Conservation (phyloP, 2,113 vertebrate genomes). For the Sardina pilchardus region DNA sequence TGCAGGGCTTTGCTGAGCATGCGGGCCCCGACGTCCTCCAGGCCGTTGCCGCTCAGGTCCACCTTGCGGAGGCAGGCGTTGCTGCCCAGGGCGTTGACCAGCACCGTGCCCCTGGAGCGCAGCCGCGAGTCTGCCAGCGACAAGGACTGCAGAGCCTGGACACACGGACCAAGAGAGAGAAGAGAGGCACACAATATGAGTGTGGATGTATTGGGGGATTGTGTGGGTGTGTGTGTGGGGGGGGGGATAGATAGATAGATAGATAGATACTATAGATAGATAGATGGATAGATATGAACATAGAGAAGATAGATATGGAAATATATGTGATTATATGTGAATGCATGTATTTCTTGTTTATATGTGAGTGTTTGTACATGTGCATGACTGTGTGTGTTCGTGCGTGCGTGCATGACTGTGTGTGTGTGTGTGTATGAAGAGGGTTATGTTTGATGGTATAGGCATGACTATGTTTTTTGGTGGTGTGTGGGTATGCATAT, state of each 20-base stretch:
- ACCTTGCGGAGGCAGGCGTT: constrained; percentile 84
- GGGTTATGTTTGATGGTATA: not conserved
- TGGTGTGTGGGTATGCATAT: no score
- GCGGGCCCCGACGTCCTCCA: constrained; percentile 88
- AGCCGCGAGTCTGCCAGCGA: constrained; percentile 84
- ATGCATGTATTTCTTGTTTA: no score
- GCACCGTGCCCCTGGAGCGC: constrained; percentile 81
- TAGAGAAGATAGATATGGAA: no score
- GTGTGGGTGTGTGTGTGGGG: constrained; percentile 4
- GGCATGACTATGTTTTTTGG: no score
- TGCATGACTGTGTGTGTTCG: not conserved
- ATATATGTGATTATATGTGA: no score
- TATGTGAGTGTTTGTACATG: not conserved
- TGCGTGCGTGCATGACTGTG: not conserved
- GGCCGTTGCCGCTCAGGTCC: constrained; percentile 86
- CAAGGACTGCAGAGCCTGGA: constrained; percentile 82
- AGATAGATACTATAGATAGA: no score
- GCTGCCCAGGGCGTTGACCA: constrained; percentile 87
- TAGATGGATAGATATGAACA: no score
- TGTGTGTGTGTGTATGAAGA: not conserved
- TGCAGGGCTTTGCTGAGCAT: constrained; percentile 91
- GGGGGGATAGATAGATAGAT: no score
- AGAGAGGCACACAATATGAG: not conserved
- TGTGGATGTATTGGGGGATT: not conserved
- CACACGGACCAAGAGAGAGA: not conserved